Evolutionary conservation across 2,113 vertebrate species (phyloP).

Genomic region (Elephas maximus): DNA sequence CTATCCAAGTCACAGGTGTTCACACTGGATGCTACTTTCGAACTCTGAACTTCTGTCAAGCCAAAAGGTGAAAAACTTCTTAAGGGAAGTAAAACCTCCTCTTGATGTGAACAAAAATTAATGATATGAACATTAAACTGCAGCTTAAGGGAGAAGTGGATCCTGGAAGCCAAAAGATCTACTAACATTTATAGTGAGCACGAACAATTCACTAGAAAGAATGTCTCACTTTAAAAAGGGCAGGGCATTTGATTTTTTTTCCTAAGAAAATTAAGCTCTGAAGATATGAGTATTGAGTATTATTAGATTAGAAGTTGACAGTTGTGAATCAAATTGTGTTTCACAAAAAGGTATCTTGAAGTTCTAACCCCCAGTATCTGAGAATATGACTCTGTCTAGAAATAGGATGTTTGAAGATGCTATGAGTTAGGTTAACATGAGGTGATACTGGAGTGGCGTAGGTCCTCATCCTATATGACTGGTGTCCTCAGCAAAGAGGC

Average conservation of each 20-base stretch:
- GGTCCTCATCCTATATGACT: neutral
- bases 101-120: neutral
- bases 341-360: neutral
- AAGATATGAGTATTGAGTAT: neutral
- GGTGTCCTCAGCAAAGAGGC: neutral
- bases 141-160: neutral
- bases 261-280: constrained; percentile 29
- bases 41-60: neutral
- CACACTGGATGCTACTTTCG: neutral
- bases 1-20: neutral
- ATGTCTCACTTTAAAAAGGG: neutral
- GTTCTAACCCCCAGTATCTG: neutral
- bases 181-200: neutral
- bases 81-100: neutral
- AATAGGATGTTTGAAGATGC: neutral
- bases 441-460: neutral
- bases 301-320: neutral
- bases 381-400: neutral
- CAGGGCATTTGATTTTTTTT: neutral
- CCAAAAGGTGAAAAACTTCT: constrained; percentile 33
- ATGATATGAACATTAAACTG: neutral
- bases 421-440: neutral
- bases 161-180: constrained; percentile 18
- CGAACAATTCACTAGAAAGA: constrained; percentile 30
- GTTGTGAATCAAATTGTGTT: neutral